Evolutionary conservation across 2,797 vertebrate species (phyloP).

Genomic region (Synaphobranchus kaupii): DNA sequence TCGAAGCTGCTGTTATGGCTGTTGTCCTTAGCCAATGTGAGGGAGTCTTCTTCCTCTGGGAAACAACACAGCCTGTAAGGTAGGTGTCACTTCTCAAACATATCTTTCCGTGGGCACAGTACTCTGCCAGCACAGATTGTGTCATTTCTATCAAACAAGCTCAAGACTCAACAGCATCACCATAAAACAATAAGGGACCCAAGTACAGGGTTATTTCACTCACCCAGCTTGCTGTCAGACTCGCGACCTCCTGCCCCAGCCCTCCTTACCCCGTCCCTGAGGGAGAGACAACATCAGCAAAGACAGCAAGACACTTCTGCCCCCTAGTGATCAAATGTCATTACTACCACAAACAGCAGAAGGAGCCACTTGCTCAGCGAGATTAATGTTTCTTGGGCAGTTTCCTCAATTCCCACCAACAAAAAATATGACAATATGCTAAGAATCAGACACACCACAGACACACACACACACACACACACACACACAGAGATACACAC

Average conservation of each 20-base stretch:
- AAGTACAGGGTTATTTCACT: slow-evolving; percentile 39
- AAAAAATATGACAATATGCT: no score
- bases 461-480: slow-evolving; percentile 59
- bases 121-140: background rate
- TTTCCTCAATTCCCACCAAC: no score
- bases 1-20: slow-evolving; percentile 99
- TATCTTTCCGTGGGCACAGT: background rate
- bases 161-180: background rate
- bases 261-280: slow-evolving; percentile 66
- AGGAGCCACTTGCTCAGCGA: background rate
- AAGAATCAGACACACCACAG: background rate
- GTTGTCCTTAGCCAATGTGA: slow-evolving; percentile 83
- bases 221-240: slow-evolving; percentile 68
- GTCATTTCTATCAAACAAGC: background rate
- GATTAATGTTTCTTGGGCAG: no score
- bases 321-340: background rate
- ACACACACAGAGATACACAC: slow-evolving; percentile 61
- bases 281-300: slow-evolving; percentile 17
- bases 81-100: background rate
- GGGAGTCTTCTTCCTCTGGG: slow-evolving; percentile 89
- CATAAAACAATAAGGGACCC: background rate
- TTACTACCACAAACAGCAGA: background rate
- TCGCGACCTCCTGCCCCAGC: slow-evolving; percentile 61
- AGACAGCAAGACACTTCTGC: background rate
- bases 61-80: background rate